Percentiles rank a stretch among this genome's conserved stretches.
These are phyloP conservation scores for Muscidifurax raptorellus DNA, from an alignment of 1,140 invertebrate species.

Conservation along the genomic window DNA sequence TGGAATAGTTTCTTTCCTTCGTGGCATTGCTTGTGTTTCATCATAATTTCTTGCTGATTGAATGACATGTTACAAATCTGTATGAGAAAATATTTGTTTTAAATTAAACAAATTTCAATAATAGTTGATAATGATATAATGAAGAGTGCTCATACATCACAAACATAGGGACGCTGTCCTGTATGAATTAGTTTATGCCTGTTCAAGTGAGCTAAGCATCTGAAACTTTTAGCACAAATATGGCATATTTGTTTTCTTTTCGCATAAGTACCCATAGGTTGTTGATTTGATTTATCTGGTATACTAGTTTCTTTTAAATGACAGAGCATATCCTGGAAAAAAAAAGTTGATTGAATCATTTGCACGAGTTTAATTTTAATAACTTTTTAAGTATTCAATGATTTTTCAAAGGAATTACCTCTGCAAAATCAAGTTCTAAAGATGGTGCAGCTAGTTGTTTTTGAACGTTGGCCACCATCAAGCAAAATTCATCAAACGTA, in stretches of 20 bases:
- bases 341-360: neutral
- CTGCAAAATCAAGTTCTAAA: slow-evolving; percentile 69
- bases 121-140: neutral
- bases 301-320: slow-evolving; percentile 66
- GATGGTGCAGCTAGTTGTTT: slow-evolving; percentile 67
- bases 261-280: slow-evolving; percentile 42
- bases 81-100: slow-evolving; percentile 65
- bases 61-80: slow-evolving; percentile 78
- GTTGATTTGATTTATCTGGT: slow-evolving; percentile 57
- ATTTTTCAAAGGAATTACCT: slow-evolving; percentile 57
- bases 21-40: slow-evolving; percentile 77
- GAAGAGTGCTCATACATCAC: slow-evolving; percentile 66
- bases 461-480: slow-evolving; percentile 70
- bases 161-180: slow-evolving; percentile 68
- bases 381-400: neutral
- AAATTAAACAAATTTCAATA: neutral
- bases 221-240: slow-evolving; percentile 68
- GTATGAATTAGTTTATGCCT: slow-evolving; percentile 72
- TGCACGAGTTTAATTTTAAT: neutral
- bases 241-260: slow-evolving; percentile 62
- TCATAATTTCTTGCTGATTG: slow-evolving; percentile 78
- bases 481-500: slow-evolving; percentile 69
- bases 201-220: slow-evolving; percentile 69
- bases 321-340: slow-evolving; percentile 68
- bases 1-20: slow-evolving; percentile 76